phyloP scores from a whole-genome alignment of 2,113 vertebrate genomes.

The Balaeniceps rex region DNA sequence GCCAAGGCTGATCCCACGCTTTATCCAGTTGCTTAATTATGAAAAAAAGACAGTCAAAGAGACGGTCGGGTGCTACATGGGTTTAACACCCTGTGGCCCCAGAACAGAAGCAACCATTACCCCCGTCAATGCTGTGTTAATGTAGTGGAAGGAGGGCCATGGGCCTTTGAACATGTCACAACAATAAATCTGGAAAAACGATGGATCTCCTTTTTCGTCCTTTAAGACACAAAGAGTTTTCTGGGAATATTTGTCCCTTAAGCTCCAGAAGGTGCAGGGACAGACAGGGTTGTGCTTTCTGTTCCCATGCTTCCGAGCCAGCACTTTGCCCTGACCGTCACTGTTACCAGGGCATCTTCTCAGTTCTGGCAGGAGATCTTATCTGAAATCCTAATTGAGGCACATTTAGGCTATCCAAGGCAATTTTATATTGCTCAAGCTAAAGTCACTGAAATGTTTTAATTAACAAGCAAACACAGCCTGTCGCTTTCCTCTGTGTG shows the following conservation, averaged over 20 bases:
- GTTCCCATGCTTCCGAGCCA: background rate
- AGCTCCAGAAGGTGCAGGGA: background rate
- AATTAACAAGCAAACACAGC: conserved; percentile 47
- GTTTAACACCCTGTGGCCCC: background rate
- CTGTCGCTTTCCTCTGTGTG: conserved; percentile 3
- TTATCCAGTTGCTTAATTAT: background rate
- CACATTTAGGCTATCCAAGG: background rate
- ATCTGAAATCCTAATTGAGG: conserved; percentile 10
- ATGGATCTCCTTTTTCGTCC: background rate
- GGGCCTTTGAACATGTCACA: background rate
- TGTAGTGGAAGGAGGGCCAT: background rate
- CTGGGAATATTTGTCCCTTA: background rate
- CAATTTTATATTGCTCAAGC: conserved; percentile 10
- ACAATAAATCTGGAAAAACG: background rate
- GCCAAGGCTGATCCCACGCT: background rate
- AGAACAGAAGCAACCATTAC: background rate
- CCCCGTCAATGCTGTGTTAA: background rate
- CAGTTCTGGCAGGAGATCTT: background rate
- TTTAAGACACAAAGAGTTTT: background rate
- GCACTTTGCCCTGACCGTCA: background rate
- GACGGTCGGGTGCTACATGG: background rate
- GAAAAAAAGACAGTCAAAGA: background rate
- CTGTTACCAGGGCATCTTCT: background rate
- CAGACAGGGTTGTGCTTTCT: background rate
- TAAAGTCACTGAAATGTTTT: conserved; percentile 45